Evolutionary conservation across 2,888 invertebrate genomes (phyloP), one percentile per base, ranked within the genome.

Genomic region (Pseudococcus longispinus): DNA sequence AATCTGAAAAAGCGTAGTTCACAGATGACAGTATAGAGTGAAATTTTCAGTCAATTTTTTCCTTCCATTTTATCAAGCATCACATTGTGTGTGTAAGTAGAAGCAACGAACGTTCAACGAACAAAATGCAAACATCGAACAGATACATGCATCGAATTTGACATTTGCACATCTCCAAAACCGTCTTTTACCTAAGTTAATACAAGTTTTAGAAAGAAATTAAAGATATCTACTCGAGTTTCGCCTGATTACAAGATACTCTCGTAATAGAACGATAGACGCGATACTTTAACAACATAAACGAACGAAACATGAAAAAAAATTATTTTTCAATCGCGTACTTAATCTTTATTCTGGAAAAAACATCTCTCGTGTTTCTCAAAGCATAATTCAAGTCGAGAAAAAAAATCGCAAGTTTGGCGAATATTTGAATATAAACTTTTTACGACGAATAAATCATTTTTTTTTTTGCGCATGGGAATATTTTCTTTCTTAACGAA

Each of bases 1-100:
- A 80, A 80, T 80, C 77, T 80, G 20, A 80, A 80, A 70, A 80
- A 80, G 77, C 77, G 77, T 80, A 80, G 70, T 70, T 70, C 70
- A 70, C 70, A 70, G 70, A 29, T 70, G 70, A 70, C 70, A 70
- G 70, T 60, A 23, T 60, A 60, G 60, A 60, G 20, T 70, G 70
- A 70, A 70, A 70, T 70, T 70, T 70, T 70, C 70, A 70, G 70
- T 32, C 70, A 70, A 70, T 70, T 70, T 70, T 70, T 29, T 65
- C 29, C 70, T 26, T 65, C 65, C 70, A 70, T 70, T 15, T 70
- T 70, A 70, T 70, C 70, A 70, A 70, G 70, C 70, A 15, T 70
- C 70, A 70, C 70, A 80, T 42, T 80, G 20, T 23, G n/a, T 20
- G 60, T 70, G 13, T 42, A 80, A 80, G 77, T 42, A n/a, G n/a